phyloP scores from a whole-genome alignment of 1,140 invertebrate genomes.

The Drosophila dunni region DNA sequence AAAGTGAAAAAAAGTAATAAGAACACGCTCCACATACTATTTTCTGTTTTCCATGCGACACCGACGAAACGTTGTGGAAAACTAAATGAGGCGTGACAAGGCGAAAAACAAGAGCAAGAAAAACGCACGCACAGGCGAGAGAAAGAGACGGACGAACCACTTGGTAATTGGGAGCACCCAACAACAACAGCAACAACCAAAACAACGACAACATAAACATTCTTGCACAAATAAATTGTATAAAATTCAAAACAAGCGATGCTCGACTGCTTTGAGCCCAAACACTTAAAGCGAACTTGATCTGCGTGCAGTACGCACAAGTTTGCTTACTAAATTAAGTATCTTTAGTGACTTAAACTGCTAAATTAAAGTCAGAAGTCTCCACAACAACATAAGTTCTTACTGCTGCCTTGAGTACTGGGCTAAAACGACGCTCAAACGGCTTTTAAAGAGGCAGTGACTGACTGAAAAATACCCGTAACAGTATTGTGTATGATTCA shows the following conservation, averaged over 20 bases:
- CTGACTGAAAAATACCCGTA: too few species aligned
- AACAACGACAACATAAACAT: slow-evolving; percentile 28
- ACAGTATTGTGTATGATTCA: too few species aligned
- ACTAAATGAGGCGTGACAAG: slow-evolving; percentile 80
- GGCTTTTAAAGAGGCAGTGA: too few species aligned
- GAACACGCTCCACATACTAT: slow-evolving; percentile 48
- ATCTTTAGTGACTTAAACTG: too few species aligned
- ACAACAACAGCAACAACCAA: slow-evolving; percentile 35
- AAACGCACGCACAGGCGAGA: slow-evolving; percentile 25
- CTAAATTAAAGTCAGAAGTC: too few species aligned
- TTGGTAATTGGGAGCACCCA: slow-evolving; percentile 69
- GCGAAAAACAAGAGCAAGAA: slow-evolving; percentile 49
- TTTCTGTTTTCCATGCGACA: slow-evolving; percentile 34
- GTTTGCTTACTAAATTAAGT: too few species aligned
- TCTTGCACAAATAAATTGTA: slow-evolving; percentile 29
- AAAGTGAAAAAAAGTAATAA: slow-evolving; percentile 17
- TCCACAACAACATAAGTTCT: too few species aligned
- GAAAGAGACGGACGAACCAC: slow-evolving; percentile 47
- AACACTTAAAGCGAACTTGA: too few species aligned
- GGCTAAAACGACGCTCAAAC: too few species aligned
- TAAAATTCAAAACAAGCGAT: slow-evolving; percentile 5
- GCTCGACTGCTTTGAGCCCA: neutral
- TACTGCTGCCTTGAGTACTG: too few species aligned
- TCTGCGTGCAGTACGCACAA: too few species aligned
- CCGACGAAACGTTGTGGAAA: slow-evolving; percentile 62